Base-by-base conservation (phyloP, 2,113 vertebrate species). In the Protobothrops flavoviridis region DNA sequence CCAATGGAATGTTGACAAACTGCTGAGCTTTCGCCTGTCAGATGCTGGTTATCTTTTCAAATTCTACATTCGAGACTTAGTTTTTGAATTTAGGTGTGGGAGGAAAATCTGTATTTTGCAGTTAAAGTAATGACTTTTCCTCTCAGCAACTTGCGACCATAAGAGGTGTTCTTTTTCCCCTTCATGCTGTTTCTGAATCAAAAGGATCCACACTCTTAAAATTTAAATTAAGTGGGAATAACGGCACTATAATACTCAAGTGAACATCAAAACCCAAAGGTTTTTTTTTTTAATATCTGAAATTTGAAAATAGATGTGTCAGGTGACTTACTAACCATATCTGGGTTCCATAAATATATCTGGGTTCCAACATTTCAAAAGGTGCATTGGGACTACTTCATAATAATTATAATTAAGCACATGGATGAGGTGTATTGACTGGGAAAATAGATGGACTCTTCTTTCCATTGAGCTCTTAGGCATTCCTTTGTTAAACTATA, bases 21-120 rank as follows among this genome's bases (percentile, higher is more conserved):
- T 56, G 56, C 91, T 69, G 8, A 96, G 86, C 89, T 89, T 95
- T 93, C 91, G 91, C 94, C 91, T 95, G 95, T 93, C 93, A 93
- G 88, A 87, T 94, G 96, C 94, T 93, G 50, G 43, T 87, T 48
- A 92, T 95, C 93, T 92, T 94, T 93, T 87, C 53, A 81, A 91
- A 95, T 91, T 93, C 95, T 96, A 59, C 95, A 93, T 95, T 93
- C 89, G 92, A 90, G 93, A 23, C 12, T 94, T 91, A 95, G 93
- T 91, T 53, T 88, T 93, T 94, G 55, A 52, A 85, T 94, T 94
- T 93, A 92, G 90, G 92, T 81, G 93, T 87, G 85, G 43, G 89
- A 92, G 57, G 59, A 94, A 50, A 94, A 93, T 91, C 64, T 85
- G 93, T 93, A 39, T 91, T 94, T 94, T 94, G 86, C 88, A 26